Evolutionary conservation across 1,140 invertebrate genomes (phyloP).

Genomic region (Eueides isabella): DNA sequence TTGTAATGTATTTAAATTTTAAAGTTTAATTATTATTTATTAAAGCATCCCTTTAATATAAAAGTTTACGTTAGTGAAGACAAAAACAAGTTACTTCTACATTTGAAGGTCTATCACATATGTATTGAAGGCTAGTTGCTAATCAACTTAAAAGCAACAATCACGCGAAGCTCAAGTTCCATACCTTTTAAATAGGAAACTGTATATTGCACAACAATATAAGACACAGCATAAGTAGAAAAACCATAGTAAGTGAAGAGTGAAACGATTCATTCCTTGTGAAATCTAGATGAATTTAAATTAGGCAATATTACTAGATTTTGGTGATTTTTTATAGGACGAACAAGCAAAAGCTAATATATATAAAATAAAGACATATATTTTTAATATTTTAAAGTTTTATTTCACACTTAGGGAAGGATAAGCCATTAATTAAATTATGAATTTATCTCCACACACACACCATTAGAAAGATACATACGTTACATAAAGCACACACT

Average conservation of each 20-base stretch:
- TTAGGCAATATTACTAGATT: too few relatives aligned
- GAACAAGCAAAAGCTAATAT: too few relatives aligned
- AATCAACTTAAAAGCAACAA: conserved; percentile 63
- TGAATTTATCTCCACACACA: too few relatives aligned
- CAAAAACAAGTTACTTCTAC: background rate
- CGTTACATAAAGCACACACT: background rate
- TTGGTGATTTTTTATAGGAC: too few relatives aligned
- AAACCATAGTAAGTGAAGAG: background rate
- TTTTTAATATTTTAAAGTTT: too few relatives aligned
- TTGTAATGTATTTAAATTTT: too few relatives aligned
- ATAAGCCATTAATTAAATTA: too few relatives aligned
- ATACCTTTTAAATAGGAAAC: conserved; percentile 52
- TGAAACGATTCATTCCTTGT: background rate
- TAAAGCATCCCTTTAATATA: background rate
- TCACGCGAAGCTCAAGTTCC: conserved; percentile 44
- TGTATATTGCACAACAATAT: conserved; percentile 21
- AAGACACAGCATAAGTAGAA: background rate
- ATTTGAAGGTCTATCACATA: conserved; percentile 40
- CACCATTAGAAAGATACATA: background rate
- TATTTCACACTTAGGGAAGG: too few relatives aligned
- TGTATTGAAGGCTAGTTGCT: conserved; percentile 58
- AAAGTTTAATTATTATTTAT: too few relatives aligned
- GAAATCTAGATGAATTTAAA: background rate
- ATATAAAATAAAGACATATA: too few relatives aligned
- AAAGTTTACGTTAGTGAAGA: background rate